A percentile compares a stretch with the other conserved stretches of the same genome.
Conservation (phyloP, 2,113 vertebrate genomes). For the Eretmochelys imbricata region DNA sequence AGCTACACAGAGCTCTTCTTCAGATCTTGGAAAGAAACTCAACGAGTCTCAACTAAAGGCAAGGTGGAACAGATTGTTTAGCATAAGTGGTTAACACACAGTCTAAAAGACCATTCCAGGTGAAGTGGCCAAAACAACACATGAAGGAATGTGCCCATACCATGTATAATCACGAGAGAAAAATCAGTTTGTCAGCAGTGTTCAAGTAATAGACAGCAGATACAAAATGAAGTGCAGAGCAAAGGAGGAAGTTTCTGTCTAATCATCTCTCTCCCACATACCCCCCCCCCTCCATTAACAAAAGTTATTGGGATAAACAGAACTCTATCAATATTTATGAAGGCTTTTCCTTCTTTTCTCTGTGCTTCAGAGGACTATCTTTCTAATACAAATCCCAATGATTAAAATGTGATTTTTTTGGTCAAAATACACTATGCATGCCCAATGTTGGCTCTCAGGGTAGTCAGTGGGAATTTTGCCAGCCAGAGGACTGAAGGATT, state of each 20-base stretch:
- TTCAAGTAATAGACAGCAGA: constrained; percentile 25
- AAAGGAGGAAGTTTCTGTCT: constrained; percentile 21
- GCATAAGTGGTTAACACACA: background rate
- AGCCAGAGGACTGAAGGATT: constrained; percentile 42
- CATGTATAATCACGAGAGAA: constrained; percentile 7
- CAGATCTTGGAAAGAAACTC: background rate
- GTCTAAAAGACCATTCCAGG: background rate
- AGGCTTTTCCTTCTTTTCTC: constrained; percentile 46
- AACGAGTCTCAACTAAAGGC: background rate
- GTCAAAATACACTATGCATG: constrained; percentile 40
- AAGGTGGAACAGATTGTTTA: background rate
- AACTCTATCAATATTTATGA: constrained; percentile 43
- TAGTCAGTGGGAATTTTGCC: constrained; percentile 46
- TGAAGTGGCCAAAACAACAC: background rate
- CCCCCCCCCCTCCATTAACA: background rate
- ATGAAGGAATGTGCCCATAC: background rate
- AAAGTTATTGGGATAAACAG: constrained; percentile 52
- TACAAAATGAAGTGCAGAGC: constrained; percentile 18
- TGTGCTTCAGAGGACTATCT: constrained; percentile 61
- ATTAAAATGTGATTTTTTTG: background rate
- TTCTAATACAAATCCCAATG: constrained; percentile 18
- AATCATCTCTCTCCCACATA: background rate
- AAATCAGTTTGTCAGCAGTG: background rate
- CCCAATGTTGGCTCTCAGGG: constrained; percentile 13
- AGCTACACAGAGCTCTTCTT: background rate